Percentiles rank a stretch among this genome's conserved stretches.
These are phyloP conservation scores for Globia sparganii DNA, from an alignment of 2,888 invertebrate species.

Conservation along the genomic window DNA sequence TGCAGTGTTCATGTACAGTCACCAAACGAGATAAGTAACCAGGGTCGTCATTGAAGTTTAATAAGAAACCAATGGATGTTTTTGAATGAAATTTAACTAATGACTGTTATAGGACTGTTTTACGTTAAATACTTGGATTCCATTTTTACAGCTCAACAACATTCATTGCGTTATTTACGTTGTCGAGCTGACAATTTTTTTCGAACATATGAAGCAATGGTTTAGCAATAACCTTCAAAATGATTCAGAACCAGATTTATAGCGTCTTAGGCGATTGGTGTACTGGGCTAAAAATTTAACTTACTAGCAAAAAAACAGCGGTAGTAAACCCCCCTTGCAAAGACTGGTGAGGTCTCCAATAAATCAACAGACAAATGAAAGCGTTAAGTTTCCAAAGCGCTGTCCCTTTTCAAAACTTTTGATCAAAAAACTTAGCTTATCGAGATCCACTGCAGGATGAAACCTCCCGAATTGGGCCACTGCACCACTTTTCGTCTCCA, in stretches of 20 bases:
- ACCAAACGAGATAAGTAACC: too few relatives aligned
- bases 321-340: background rate
- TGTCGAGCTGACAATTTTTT: too few relatives aligned
- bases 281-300: background rate
- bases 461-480: background rate
- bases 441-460: slow-evolving; percentile 7
- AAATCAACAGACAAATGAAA: slow-evolving; percentile 40
- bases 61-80: too few relatives aligned
- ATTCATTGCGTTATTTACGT: too few relatives aligned
- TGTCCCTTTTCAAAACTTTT: slow-evolving; percentile 42
- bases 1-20: background rate
- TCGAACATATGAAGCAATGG: too few relatives aligned
- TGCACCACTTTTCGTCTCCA: background rate
- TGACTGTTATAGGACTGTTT: background rate
- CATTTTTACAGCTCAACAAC: too few relatives aligned
- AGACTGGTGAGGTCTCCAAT: slow-evolving; percentile 9
- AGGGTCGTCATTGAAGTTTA: too few relatives aligned
- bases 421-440: slow-evolving; percentile 40
- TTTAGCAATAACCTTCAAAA: too few relatives aligned
- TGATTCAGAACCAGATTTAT: too few relatives aligned
- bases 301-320: background rate
- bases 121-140: too few relatives aligned
- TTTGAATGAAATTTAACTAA: too few relatives aligned
- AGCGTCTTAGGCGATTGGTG: background rate
- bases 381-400: slow-evolving; percentile 34